Base-by-base conservation (phyloP, 1,140 invertebrate genomes). In the Drosophila lowei region DNA sequence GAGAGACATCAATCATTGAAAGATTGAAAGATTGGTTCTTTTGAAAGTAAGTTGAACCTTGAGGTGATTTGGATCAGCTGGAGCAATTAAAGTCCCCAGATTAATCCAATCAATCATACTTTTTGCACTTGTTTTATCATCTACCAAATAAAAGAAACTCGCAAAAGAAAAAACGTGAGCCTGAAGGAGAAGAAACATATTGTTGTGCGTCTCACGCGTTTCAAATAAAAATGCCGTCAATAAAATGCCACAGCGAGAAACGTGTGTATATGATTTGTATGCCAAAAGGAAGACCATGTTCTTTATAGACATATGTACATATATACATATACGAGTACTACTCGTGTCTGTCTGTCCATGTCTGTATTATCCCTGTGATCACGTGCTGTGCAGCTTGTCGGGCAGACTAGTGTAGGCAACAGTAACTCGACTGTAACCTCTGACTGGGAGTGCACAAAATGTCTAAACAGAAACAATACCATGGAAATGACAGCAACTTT, bases 201-300 rank as follows among this genome's bases (percentile, higher is more conserved):
- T 66, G 54, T 60, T 76, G 64, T 68, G 81, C 77, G 61, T 63
- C 77, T 88, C 81, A 86, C 83, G 81, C 77, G 65, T 72, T 86
- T 68, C 81, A 64, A 81, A 86, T 86, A 88, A 86, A 74, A 86
- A 73, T 61, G 77, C 83, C 74, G 81, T 78, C 81, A 88, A 86
- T 86, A 85, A 85, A 85, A 85, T 81, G 77, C 78, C 81, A 78
- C 75, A 85, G 49, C 70, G 64, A 72, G 70, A 18, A 61, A 86
- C 81, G 77, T 85, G 81, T 74, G 52, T 86, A 68, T 68, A 76
- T 76, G 73, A 76, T 75, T 76, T 76, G 75, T 76, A 75, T 76
- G 58, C 46, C 63, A 46, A 61, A 52, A 53, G 18, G 48, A 75
- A 52, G 62, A 54, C 42, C 48, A 49, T 44, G 47, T 61, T 41